Conservation (phyloP, 2,113 vertebrate genomes). For the Eudyptes chrysolophus region DNA sequence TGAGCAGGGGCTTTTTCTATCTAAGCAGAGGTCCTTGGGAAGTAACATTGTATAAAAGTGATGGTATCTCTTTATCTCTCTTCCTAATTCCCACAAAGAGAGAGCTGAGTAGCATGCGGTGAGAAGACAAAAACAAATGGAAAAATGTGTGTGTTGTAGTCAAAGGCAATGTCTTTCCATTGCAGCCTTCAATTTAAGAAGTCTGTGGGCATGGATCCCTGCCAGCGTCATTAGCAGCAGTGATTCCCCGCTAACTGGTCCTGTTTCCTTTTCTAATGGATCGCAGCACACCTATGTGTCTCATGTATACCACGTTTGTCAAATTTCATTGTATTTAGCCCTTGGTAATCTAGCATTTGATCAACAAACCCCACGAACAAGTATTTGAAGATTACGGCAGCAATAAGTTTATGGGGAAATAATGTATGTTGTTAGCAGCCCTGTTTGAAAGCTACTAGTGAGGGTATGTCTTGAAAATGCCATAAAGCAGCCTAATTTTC, state of each 20-base stretch:
- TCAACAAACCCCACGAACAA: not conserved
- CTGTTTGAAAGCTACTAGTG: not conserved
- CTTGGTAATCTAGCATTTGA: not conserved
- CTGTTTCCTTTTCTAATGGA: not conserved
- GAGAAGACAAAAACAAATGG: not conserved
- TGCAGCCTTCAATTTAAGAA: not conserved
- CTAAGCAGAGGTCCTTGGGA: not conserved
- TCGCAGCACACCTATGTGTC: not conserved
- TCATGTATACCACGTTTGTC: not conserved
- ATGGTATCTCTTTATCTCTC: not conserved
- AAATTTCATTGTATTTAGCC: not conserved
- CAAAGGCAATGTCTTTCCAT: not conserved
- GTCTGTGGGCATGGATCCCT: not conserved
- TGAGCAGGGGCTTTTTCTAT: not conserved
- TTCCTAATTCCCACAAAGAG: not conserved
- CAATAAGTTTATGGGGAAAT: not conserved
- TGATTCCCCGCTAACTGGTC: not conserved
- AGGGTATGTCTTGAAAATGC: not conserved
- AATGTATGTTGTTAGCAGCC: not conserved
- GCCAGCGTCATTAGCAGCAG: not conserved
- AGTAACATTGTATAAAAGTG: not conserved
- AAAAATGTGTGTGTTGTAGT: not conserved
- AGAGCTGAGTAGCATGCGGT: not conserved
- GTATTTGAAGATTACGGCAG: not conserved
- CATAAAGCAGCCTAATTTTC: not conserved